Conservation (phyloP, 2,797 vertebrate genomes). For the Myoxocephalus aenaeus region DNA sequence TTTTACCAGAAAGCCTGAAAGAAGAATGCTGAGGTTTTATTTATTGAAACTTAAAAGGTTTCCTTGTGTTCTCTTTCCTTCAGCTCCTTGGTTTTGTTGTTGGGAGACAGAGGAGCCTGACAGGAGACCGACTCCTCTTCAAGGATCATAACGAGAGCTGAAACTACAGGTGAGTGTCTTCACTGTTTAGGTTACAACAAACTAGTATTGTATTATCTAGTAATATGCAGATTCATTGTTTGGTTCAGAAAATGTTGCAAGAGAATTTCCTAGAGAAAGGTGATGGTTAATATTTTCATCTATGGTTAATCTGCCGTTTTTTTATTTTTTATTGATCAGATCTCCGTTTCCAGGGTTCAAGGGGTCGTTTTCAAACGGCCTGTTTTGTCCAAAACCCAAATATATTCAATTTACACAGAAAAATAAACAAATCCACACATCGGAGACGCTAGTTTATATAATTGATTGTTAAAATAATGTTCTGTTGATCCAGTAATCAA, state of each 20-base stretch:
- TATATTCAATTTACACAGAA: too few relatives aligned
- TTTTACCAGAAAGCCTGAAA: too few relatives aligned
- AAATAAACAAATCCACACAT: too few relatives aligned
- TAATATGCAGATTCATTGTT: background rate
- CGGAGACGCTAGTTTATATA: too few relatives aligned
- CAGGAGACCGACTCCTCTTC: constrained; percentile 56
- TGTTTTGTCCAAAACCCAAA: too few relatives aligned
- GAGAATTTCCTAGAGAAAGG: background rate
- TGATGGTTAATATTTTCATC: background rate
- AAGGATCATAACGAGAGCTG: constrained; percentile 57
- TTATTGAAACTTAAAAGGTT: constrained; percentile 13
- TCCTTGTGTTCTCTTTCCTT: constrained; percentile 32
- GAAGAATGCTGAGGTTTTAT: background rate
- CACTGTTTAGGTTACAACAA: background rate
- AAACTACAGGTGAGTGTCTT: constrained; percentile 68
- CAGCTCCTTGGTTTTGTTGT: constrained; percentile 69
- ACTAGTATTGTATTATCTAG: background rate
- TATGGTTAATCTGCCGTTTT: background rate
- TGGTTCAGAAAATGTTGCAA: background rate
- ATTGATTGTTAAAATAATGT: background rate
- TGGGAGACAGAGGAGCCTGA: constrained; percentile 73
- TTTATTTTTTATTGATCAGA: background rate
- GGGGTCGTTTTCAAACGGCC: too few relatives aligned
- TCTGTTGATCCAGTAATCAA: background rate
- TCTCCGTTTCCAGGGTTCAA: too few relatives aligned